Evolutionary conservation across 2,113 vertebrate genomes (phyloP), one percentile per base, ranked within the genome.

Genomic region (Antennarius striatus): DNA sequence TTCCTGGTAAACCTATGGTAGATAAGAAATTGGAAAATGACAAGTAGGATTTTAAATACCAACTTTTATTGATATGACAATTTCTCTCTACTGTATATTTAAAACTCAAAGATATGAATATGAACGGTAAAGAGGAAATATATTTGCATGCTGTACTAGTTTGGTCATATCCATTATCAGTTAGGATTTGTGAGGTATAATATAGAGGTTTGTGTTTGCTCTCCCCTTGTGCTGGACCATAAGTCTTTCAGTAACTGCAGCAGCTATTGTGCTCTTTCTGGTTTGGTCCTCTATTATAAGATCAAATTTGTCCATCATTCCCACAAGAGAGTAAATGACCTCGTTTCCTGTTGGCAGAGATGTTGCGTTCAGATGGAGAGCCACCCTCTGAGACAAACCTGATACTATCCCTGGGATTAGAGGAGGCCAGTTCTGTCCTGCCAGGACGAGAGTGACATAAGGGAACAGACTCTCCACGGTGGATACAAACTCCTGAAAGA

Each of bases 391-490:
- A 80, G 90, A 87, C 62, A 89, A 59, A 1, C 77, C 80, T 17
- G 59, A 12, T 65, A 60, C 83, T 16, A 56, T 48, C n/a, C 1
- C 77, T 63, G 28, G 83, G 68, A 46, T 63, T 45, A 86, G 74
- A 30, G 64, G 62, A 0, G 90, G 92, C 90, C 93, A 93, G 5
- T 4, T 71, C 8, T 47, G 65, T 45, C 42, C 13, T 0, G 11
- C 36, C 50, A 90, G 91, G 11, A 92, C 94, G 8, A 93, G 40
- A 0, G 93, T 93, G 55, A 93, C 80, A 0, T 89, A 82, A 5
- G 94, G 92, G 54, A 94, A 94, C 6, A 92, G 57, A 15, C 60
- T 58, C 3, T 91, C 68, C 28, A 94, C 84, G 4, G 84, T 80
- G 3, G 71, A 74, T 1, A 93, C 69, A 72, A 93, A 84, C 39